phyloP scores from a whole-genome alignment of 2,888 invertebrate species.

The Cryptocheilus praepositus region DNA sequence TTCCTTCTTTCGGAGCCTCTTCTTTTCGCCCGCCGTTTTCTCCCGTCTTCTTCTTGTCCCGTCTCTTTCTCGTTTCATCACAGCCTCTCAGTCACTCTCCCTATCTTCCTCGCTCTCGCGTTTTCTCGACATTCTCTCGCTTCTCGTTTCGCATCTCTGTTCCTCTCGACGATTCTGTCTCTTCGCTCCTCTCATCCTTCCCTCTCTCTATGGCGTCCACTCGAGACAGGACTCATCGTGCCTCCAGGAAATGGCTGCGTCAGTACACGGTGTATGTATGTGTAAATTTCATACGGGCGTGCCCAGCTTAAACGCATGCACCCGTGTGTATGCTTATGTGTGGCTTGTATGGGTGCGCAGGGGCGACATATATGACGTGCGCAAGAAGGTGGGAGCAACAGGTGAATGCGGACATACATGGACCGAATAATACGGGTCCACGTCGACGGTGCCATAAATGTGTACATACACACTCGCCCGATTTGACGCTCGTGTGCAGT shows the following conservation, averaged over 20 bases:
- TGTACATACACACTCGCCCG: background rate
- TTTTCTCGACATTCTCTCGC: slow-evolving; percentile 15
- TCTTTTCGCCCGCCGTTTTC: slow-evolving; percentile 29
- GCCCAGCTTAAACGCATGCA: slow-evolving; percentile 8
- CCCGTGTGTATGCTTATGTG: slow-evolving; percentile 29
- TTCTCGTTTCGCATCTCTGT: slow-evolving; percentile 49
- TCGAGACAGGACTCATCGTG: slow-evolving; percentile 39
- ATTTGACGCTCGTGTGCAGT: background rate
- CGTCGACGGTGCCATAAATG: slow-evolving; percentile 12
- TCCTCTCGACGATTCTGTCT: background rate
- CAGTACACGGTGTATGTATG: background rate
- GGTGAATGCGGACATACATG: slow-evolving; percentile 59
- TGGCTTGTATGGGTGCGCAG: background rate
- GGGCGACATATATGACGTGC: no score
- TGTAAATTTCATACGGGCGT: slow-evolving; percentile 1
- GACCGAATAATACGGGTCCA: slow-evolving; percentile 49
- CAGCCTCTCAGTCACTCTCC: background rate
- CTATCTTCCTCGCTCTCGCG: slow-evolving; percentile 1
- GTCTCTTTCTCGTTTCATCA: slow-evolving; percentile 20
- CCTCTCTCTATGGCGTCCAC: slow-evolving; percentile 29
- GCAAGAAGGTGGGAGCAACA: slow-evolving; percentile 60
- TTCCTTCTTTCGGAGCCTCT: slow-evolving; percentile 50
- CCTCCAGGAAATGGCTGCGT: slow-evolving; percentile 46
- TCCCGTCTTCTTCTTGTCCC: slow-evolving; percentile 34
- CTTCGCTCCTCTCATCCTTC: slow-evolving; percentile 10